A percentile compares a stretch with the other conserved stretches of the same genome.
Conservation (phyloP, 2,113 vertebrate species). For the Barnardius zonarius region DNA sequence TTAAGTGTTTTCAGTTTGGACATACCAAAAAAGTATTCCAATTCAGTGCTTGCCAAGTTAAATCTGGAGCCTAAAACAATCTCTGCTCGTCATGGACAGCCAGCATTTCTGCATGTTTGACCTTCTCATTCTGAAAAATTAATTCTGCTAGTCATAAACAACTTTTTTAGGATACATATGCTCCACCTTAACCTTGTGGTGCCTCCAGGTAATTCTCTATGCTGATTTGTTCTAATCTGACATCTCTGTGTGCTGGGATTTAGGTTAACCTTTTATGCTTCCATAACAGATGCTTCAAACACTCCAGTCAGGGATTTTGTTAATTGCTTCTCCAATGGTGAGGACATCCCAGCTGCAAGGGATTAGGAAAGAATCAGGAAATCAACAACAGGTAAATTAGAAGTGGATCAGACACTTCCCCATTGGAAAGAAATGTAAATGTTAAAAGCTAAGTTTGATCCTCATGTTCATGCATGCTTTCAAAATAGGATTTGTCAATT, state of each 20-base stretch:
- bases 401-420: slow-evolving; percentile 64
- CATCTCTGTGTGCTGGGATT: slow-evolving; percentile 59
- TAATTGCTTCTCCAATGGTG: slow-evolving; percentile 68
- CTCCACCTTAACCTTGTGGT: slow-evolving; percentile 36
- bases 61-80: not conserved
- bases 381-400: slow-evolving; percentile 75
- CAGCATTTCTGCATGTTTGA: slow-evolving; percentile 22
- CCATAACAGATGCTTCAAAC: slow-evolving; percentile 52
- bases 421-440: slow-evolving; percentile 60
- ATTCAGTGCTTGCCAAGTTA: not conserved
- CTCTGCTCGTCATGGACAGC: not conserved
- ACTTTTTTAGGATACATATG: not conserved
- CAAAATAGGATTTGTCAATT: slow-evolving; percentile 74
- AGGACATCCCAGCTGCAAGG: slow-evolving; percentile 55
- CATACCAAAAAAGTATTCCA: not conserved
- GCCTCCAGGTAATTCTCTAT: slow-evolving; percentile 19
- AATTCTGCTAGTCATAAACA: slow-evolving; percentile 30
- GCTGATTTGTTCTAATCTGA: slow-evolving; percentile 54
- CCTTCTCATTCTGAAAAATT: slow-evolving; percentile 32
- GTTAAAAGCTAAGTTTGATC: slow-evolving; percentile 70
- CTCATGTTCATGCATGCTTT: slow-evolving; percentile 66
- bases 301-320: slow-evolving; percentile 57
- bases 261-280: slow-evolving; percentile 71
- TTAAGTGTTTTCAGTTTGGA: not conserved
- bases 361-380: slow-evolving; percentile 65